Evolutionary conservation across 1,140 invertebrate species (phyloP).

Genomic region (Heliothis virescens): DNA sequence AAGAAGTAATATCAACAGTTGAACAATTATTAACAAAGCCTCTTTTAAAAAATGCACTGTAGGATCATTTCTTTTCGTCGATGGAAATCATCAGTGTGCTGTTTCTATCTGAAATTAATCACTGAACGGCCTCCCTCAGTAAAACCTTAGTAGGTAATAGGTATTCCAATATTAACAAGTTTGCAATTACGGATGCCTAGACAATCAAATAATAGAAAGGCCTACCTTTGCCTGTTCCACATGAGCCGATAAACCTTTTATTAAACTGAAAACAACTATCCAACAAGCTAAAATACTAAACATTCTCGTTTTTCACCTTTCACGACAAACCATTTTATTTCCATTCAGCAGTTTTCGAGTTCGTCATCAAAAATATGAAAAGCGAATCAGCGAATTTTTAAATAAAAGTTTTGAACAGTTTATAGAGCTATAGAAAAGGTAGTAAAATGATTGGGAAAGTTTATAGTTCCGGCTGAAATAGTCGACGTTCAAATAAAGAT

Average conservation of each 20-base stretch:
- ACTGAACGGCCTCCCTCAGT: too few species aligned
- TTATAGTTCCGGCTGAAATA: constrained; percentile 38
- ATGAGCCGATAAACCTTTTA: constrained; percentile 50
- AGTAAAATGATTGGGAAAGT: constrained; percentile 9
- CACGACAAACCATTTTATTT: constrained; percentile 32
- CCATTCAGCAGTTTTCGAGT: background rate
- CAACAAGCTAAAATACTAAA: background rate
- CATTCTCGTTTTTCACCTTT: constrained; percentile 8
- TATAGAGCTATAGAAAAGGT: constrained; percentile 20
- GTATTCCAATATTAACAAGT: background rate
- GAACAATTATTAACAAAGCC: too few species aligned
- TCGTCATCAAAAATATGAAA: constrained; percentile 3
- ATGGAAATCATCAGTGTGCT: too few species aligned
- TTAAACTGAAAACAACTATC: background rate
- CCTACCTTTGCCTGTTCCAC: constrained; percentile 72
- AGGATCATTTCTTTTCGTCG: too few species aligned
- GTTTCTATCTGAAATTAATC: too few species aligned
- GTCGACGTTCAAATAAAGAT: constrained; percentile 1
- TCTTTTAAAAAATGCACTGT: too few species aligned
- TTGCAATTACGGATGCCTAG: background rate
- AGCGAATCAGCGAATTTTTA: background rate
- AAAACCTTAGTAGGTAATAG: background rate
- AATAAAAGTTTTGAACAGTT: constrained; percentile 21
- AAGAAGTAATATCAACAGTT: too few species aligned
- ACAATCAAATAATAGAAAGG: background rate